phyloP scores from a whole-genome alignment of 2,113 vertebrate species.

The Ornithorhynchus anatinus region DNA sequence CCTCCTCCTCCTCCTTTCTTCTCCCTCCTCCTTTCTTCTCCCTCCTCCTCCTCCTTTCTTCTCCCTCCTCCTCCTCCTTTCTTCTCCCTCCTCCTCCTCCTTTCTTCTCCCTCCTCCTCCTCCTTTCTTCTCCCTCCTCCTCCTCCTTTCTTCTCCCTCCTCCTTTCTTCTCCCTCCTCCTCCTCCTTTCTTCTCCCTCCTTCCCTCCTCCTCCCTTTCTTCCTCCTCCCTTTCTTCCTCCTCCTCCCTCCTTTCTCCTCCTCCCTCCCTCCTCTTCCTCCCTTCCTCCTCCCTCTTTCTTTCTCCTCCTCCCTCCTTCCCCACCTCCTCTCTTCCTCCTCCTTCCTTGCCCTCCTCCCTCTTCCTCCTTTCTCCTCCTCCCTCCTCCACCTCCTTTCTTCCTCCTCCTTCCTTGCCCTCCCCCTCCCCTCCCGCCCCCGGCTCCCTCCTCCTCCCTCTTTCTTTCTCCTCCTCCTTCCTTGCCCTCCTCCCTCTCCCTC shows the following conservation, averaged over 20 bases:
- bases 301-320: not conserved
- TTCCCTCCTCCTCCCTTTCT: not conserved
- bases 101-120: not conserved
- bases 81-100: not conserved
- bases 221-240: not conserved
- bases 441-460: not conserved
- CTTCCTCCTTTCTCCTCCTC: not conserved
- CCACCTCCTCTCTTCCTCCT: not conserved
- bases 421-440: not conserved
- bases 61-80: not conserved
- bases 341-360: not conserved
- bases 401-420: not conserved
- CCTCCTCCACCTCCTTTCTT: not conserved
- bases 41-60: rapidly evolving
- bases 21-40: too few relatives aligned
- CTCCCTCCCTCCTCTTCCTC: not conserved
- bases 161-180: too few relatives aligned
- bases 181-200: too few relatives aligned
- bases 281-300: not conserved
- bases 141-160: not conserved
- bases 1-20: too few relatives aligned
- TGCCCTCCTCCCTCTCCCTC: not conserved
- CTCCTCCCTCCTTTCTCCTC: not conserved
- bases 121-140: not conserved
- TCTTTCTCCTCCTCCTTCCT: not conserved